phyloP scores from a whole-genome alignment of 2,113 vertebrate genomes.

The Tonatia bakeri region DNA sequence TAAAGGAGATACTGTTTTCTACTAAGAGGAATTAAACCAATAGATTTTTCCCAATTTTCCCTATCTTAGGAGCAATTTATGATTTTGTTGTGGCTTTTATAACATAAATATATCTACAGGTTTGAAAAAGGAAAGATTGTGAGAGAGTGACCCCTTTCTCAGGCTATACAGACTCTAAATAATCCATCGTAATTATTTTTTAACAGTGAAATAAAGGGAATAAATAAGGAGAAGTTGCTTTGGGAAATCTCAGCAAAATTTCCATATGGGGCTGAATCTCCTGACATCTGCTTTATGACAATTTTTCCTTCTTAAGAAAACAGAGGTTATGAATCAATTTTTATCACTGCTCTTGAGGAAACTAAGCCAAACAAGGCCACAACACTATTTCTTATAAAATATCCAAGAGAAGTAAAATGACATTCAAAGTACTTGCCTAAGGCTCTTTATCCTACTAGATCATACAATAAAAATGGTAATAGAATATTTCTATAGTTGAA shows the following conservation, averaged over 20 bases:
- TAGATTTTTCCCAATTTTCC: background rate
- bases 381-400: background rate
- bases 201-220: constrained; percentile 6
- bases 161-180: background rate
- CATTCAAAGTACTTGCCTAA: background rate
- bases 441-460: background rate
- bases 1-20: background rate
- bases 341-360: background rate
- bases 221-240: background rate
- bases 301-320: background rate
- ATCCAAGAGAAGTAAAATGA: background rate
- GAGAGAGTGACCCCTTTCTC: background rate
- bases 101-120: background rate
- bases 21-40: background rate
- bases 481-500: background rate
- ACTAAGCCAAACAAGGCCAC: background rate
- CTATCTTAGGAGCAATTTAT: background rate
- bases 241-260: background rate
- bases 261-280: background rate
- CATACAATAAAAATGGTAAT: background rate
- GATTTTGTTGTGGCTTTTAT: background rate
- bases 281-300: background rate
- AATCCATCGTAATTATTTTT: background rate
- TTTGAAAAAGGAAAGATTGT: background rate
- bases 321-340: background rate